Base-by-base conservation (phyloP, 2,888 invertebrate genomes). In the Hirtodrosophila trivittata region DNA sequence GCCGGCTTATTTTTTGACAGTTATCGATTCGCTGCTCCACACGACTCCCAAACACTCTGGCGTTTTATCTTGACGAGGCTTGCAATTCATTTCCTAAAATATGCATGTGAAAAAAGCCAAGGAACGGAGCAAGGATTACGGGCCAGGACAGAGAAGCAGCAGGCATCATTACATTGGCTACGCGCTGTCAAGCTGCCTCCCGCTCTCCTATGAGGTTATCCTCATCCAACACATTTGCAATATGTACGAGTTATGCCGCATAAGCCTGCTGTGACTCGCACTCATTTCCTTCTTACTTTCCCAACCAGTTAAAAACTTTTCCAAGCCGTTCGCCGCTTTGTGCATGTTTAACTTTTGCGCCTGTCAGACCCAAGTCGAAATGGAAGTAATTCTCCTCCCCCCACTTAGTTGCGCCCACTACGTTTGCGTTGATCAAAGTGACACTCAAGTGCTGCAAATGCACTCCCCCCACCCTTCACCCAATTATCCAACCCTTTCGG, bases 1-100 rank as follows among this genome's bases (percentile, higher is more conserved):
- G 73, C 80, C 83, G 80, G 77, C 86, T 78, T 85, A 86, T 74
- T 68, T 86, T 87, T 87, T 87, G 89, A 88, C 87, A 88, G 87
- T 85, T 88, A 88, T 87, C 86, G 89, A 88, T 88, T 88, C 81
- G 62, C 56, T 47, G 77, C 77, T 60, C 72, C 72, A 59, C 72
- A 56, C 56, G 68, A 58, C 54, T 41, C 67, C n/a, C 57, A 21
- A 21, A 35, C 56, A 62, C 60, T 52, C 52, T 46, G 68, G 47
- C 65, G 59, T 76, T 78, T 78, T 78, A 83, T 82, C 86, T 77
- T 76, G 63, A 63, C 76, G 26, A 52, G 46, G 46, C 66, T 68
- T 76, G 77, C 85, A 81, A 68, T 82, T 81, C 82, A 66, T 86
- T 86, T 80, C 66, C 86, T 84, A 73, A 86, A 83, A 80, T 86